Base-by-base conservation (phyloP, 2,113 vertebrate species). In the Nycticryphes semicollaris region DNA sequence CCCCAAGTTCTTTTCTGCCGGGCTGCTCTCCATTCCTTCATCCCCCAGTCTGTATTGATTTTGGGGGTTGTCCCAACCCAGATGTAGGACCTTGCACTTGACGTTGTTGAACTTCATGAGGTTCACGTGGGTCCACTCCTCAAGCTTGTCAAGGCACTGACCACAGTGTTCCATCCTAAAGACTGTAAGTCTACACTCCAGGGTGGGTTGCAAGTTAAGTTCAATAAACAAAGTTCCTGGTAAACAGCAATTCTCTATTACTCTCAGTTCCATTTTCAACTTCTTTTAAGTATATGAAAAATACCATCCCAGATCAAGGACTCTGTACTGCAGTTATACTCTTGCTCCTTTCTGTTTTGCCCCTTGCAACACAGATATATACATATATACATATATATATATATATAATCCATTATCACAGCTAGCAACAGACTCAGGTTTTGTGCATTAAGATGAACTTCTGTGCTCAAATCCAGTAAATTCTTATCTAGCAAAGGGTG, bases 341-440 rank as follows among this genome's bases (percentile, higher is more conserved):
- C 27, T 62, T 69, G 43, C 16, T 93, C n/a, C 51, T 51, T 94
- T 89, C 66, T 80, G 23, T 45, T 93, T 93, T 90, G 63, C 33
- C 45, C 45, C 30, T 89, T 89, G 60, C 59, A 89, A 35, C 7
- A 45, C 5, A 4, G 13, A 12, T 47, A 23, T 12, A 53, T 13
- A 35, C 4, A 45, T 7, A 3, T 13, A 35, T 6, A 41, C 4
- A 4, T 14, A 6, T 48, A n/a, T n/a, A n/a, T n/a, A n/a, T n/a
- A n/a, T n/a, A n/a, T n/a, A 19, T 43, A 51, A 67, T 56, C 27
- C n/a, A 16, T 69, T 86, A n/a, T 37, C 3, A 5, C 0, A 0
- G 45, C 31, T 84, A 89, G 39, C n/a, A 77, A 75, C 17, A 78
- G 75, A 75, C 24, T 31, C 68, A n/a, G 24, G 8, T 14, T 84